Evolutionary conservation across 2,797 vertebrate genomes (phyloP).

Genomic region (Garrulus glandarius): DNA sequence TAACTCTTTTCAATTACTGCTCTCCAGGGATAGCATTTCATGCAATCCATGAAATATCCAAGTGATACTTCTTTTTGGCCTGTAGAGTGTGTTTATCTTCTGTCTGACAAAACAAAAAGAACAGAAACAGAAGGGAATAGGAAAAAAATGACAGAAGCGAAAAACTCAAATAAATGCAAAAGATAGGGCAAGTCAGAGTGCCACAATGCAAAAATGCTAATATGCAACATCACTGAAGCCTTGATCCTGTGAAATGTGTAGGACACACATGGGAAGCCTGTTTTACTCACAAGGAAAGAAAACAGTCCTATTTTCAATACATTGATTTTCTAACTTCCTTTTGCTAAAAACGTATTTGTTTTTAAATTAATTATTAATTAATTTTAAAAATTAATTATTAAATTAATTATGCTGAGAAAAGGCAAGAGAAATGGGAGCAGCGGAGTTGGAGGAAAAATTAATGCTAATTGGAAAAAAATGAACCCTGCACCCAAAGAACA

Average conservation of each 20-base stretch:
- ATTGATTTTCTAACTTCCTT: background rate
- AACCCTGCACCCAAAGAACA: background rate
- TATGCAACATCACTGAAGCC: background rate
- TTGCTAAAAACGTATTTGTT: background rate
- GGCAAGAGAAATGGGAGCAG: background rate
- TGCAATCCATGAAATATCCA: background rate
- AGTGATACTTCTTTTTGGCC: background rate
- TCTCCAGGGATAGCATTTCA: background rate
- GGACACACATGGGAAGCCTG: background rate
- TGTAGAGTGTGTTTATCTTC: background rate
- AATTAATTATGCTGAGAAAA: background rate
- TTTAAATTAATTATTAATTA: background rate
- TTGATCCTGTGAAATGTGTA: background rate
- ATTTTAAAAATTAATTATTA: too few relatives aligned
- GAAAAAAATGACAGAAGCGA: background rate
- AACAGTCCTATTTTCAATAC: background rate
- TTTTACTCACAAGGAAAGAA: background rate
- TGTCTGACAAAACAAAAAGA: background rate
- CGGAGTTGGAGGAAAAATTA: background rate
- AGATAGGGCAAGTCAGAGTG: background rate
- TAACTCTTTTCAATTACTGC: background rate
- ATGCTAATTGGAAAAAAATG: background rate
- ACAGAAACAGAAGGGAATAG: background rate
- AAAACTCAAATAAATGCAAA: background rate
- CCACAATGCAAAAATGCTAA: background rate